phyloP scores from a whole-genome alignment of 2,797 vertebrate genomes.

The Anniella stebbinsi region DNA sequence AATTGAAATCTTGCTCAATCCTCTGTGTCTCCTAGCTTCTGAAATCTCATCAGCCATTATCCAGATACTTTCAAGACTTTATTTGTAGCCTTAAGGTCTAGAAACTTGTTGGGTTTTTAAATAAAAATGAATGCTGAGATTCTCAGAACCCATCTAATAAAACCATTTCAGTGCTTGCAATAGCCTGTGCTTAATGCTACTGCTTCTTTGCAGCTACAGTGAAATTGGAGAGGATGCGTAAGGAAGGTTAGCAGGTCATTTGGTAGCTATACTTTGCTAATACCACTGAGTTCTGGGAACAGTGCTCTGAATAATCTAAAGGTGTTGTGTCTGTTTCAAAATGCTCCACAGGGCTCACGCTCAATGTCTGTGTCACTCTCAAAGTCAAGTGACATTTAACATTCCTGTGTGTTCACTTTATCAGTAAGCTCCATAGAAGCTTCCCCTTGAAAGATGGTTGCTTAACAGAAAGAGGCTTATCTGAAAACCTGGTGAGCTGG shows the following conservation, averaged over 20 bases:
- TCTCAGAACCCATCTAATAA: neutral
- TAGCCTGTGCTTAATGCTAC: neutral
- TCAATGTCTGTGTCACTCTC: neutral
- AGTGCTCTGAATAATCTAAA: conserved; percentile 48
- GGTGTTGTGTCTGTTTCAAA: conserved; percentile 50
- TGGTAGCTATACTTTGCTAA: neutral
- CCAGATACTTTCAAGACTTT: neutral
- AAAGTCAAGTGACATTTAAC: conserved; percentile 49
- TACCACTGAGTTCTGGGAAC: neutral
- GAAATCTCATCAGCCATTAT: neutral
- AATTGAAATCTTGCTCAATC: neutral
- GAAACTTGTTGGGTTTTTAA: neutral
- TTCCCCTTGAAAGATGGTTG: conserved; percentile 12
- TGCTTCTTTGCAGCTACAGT: neutral
- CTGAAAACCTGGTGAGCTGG: neutral
- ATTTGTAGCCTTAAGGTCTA: neutral
- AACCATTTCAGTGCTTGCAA: neutral
- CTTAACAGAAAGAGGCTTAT: neutral
- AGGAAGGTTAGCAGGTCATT: neutral
- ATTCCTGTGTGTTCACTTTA: neutral
- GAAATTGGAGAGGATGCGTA: conserved; percentile 4
- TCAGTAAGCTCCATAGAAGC: conserved; percentile 37
- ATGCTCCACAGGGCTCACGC: neutral
- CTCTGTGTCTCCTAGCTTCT: neutral
- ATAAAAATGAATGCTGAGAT: neutral